Evolutionary conservation across 2,113 vertebrate genomes (phyloP).

Genomic region (Pedionomus torquatus): DNA sequence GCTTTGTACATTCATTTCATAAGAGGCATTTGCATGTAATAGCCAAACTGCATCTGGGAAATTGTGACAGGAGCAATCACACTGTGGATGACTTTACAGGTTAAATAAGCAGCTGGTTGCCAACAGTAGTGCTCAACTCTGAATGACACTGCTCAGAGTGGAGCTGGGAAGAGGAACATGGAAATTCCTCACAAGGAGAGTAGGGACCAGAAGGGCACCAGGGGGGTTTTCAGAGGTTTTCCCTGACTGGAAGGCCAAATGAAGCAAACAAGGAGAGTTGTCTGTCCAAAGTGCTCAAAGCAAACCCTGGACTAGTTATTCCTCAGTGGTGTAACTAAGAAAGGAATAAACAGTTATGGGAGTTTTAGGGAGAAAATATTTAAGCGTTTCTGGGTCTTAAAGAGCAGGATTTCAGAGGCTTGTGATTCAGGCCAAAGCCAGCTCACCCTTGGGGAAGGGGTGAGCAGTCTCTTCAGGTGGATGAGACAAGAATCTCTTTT

Average conservation of each 20-base stretch:
- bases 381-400: not conserved
- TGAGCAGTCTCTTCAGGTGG: not conserved
- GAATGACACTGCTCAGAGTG: rapidly evolving
- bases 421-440: not conserved
- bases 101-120: slow-evolving; percentile 9
- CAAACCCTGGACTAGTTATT: not conserved
- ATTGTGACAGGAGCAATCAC: slow-evolving; percentile 24
- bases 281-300: not conserved
- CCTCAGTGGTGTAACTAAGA: not conserved
- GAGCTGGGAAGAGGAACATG: not conserved
- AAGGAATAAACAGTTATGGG: not conserved
- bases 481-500: not conserved
- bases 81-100: not conserved
- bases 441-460: not conserved
- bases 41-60: slow-evolving; percentile 15
- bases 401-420: not conserved
- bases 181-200: not conserved
- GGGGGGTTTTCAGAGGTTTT: not conserved
- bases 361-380: not conserved
- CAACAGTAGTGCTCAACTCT: not conserved
- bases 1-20: not conserved
- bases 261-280: not conserved
- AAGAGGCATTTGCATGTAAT: slow-evolving; percentile 25
- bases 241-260: not conserved
- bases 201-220: not conserved